phyloP scores from a whole-genome alignment of 2,888 invertebrate species.

The Polylopha cassiicola region DNA sequence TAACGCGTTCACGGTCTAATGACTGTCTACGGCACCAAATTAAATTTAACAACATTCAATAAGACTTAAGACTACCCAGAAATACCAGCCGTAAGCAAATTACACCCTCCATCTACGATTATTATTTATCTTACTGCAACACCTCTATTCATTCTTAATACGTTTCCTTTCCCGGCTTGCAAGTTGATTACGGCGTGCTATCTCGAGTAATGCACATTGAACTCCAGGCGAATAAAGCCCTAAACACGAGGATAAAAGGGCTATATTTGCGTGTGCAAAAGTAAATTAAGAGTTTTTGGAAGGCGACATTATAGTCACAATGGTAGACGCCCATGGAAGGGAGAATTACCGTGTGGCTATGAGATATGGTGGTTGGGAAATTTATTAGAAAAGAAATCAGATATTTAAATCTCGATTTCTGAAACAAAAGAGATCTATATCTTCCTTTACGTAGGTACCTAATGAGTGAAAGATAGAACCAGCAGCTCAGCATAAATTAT shows the following conservation, averaged over 20 bases:
- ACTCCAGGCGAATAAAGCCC: conserved; percentile 9
- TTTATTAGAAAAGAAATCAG: too few species aligned
- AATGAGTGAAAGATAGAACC: too few species aligned
- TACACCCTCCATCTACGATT: conserved; percentile 22
- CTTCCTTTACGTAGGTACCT: too few species aligned
- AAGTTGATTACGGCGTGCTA: conserved; percentile 40
- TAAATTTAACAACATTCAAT: too few species aligned
- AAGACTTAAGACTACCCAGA: conserved; percentile 1
- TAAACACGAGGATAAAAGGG: conserved; percentile 6
- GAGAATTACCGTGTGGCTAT: conserved; percentile 28
- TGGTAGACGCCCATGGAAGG: conserved; percentile 30
- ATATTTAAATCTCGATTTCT: too few species aligned
- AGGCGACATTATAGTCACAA: conserved; percentile 35
- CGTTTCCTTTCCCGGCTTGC: conserved; percentile 31
- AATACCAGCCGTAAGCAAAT: conserved; percentile 9
- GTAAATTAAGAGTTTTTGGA: conserved; percentile 32
- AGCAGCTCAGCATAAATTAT: too few species aligned
- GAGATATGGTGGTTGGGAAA: conserved; percentile 20
- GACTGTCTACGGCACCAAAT: too few species aligned
- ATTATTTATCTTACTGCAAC: conserved; percentile 32
- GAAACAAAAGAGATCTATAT: too few species aligned
- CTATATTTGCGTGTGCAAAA: conserved; percentile 16
- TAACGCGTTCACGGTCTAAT: too few species aligned
- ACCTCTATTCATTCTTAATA: conserved; percentile 22
- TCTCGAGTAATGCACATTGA: conserved; percentile 31